Percentiles rank a stretch among this genome's conserved stretches.
phyloP scores from a whole-genome alignment of 2,888 invertebrate species.

The Phytoseiulus persimilis region DNA sequence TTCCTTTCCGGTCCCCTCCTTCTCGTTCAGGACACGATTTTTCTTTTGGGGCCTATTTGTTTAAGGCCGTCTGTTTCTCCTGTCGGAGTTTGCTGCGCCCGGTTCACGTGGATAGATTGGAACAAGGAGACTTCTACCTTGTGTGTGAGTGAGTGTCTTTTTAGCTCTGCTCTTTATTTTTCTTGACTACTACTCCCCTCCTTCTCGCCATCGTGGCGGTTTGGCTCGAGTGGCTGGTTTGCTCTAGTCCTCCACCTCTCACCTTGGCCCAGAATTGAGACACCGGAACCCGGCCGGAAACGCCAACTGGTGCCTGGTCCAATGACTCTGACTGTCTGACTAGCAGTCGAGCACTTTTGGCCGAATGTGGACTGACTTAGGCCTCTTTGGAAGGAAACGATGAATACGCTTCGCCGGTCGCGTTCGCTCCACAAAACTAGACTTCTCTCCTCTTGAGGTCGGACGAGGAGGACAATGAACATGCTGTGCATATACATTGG shows the following conservation, averaged over 20 bases:
- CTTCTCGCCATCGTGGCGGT: not conserved
- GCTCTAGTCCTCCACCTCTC: not conserved
- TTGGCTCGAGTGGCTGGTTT: not conserved
- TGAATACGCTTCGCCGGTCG: not conserved
- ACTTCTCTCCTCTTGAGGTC: not conserved
- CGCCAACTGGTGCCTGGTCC: not conserved
- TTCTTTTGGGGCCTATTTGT: slow-evolving; percentile 5
- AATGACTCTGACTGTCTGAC: not conserved
- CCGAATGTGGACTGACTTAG: not conserved
- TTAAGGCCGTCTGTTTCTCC: not conserved
- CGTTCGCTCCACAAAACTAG: not conserved
- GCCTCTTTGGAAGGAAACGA: slow-evolving; percentile 5
- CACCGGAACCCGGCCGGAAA: not conserved
- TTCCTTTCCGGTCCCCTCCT: not conserved
- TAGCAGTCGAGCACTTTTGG: not conserved
- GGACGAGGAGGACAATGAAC: not conserved
- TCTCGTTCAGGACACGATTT: not conserved
- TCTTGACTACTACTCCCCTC: not conserved
- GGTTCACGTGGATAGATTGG: not conserved
- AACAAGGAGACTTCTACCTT: not conserved
- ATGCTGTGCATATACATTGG: not conserved
- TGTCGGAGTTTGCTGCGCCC: not conserved
- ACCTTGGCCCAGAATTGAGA: slow-evolving; percentile 5
- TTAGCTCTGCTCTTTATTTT: not conserved
- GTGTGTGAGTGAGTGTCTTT: not conserved